Conservation (phyloP, 23 tunicate species). For the Halocynthia aurantium region DNA sequence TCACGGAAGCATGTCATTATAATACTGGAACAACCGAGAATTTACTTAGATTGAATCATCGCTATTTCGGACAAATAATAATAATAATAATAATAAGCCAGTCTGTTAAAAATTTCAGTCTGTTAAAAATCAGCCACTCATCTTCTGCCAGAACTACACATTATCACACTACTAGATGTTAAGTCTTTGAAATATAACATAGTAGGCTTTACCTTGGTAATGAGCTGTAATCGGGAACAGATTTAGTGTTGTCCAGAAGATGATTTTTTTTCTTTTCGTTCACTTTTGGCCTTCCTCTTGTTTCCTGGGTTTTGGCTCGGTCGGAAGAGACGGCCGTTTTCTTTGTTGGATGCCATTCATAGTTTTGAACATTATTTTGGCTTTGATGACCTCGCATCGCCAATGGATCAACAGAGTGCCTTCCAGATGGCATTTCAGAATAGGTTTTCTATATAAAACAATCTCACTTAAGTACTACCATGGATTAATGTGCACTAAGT, state of each 20-base stretch:
- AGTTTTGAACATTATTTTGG: no score
- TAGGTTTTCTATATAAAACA: constrained; percentile 12
- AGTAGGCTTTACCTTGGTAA: constrained; percentile 52
- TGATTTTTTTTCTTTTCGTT: neutral
- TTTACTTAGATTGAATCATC: no score
- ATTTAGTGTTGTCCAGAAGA: neutral
- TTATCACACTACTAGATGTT: no score
- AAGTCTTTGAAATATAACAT: neutral
- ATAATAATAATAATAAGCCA: no score
- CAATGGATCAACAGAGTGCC: constrained; percentile 52
- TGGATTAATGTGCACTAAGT: neutral
- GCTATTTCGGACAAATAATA: no score
- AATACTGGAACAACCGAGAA: no score
- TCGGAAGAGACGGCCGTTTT: no score
- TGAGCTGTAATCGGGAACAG: constrained; percentile 42
- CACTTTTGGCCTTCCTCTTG: constrained; percentile 10
- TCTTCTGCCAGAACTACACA: no score
- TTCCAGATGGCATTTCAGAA: constrained; percentile 27
- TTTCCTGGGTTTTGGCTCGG: neutral
- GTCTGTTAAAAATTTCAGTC: no score
- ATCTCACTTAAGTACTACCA: neutral
- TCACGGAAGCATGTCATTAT: no score
- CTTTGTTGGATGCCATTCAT: no score
- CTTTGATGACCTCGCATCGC: constrained; percentile 22
- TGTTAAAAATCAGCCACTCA: no score